Evolutionary conservation across 2,113 vertebrate species (phyloP), one percentile per base, ranked within the genome.

Genomic region (Gymnocephalus cernua): DNA sequence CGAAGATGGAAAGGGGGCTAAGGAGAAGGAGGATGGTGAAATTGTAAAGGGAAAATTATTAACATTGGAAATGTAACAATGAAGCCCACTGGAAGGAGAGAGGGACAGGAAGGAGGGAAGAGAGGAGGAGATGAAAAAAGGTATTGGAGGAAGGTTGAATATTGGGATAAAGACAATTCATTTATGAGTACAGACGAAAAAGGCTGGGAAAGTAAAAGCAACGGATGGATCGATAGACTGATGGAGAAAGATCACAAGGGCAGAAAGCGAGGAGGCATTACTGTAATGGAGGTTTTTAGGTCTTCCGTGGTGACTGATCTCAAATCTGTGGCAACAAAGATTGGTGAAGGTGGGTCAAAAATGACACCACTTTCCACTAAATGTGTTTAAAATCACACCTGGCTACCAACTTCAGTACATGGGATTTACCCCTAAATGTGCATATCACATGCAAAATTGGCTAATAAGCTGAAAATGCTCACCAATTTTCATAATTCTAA

Each of bases 241-340:
- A 82, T 82, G 53, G 54, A 78, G 84, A 73, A 81, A 82, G 80
- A 89, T 88, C 85, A 87, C 72, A 65, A 6, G 78, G 51, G 71
- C 54, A 25, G 74, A 69, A 57, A 50, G 62, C 1, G 21, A 72
- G 65, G 63, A 47, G 65, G 54, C 16, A 45, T 41, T 41, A 18
- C 53, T 9, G 48, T 72, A 44, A 50, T 29, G 61, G 45, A 67
- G 27, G 66, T 45, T 80, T 71, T 51, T 45, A 71, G 66, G 41
- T 54, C 80, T 56, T 81, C 23, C 18, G 19, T 3, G n/a, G 58
- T 32, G 63, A 63, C 59, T 67, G 62, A 58, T 58, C 57, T 79
- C 21, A 64, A 27, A 47, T 73, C 48, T 50, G 72, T 41, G 38
- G 51, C 83, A 72, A 61, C 27, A 65, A 74, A 59, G 32, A 48